A percentile compares a stretch with the other conserved stretches of the same genome.
These are phyloP conservation scores for Peromyscus nudipes DNA, from an alignment of 2,797 vertebrate species.

Conservation along the genomic window DNA sequence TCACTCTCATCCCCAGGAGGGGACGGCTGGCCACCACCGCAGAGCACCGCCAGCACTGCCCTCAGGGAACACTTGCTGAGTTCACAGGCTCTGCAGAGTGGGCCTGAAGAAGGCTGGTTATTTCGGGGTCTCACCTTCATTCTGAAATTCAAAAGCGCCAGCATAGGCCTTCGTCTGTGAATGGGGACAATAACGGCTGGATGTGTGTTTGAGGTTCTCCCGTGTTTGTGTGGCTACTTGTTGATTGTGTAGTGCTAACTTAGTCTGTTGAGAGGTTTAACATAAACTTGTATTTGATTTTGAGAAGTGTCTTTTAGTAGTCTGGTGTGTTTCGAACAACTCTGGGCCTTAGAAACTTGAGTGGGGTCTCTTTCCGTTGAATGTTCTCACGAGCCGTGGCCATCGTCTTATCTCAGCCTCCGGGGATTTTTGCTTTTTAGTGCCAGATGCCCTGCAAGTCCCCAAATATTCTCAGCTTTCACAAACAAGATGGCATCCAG, in stretches of 20 bases:
- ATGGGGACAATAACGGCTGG: neutral
- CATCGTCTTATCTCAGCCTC: neutral
- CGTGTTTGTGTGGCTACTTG: neutral
- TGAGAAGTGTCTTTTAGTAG: slow-evolving; percentile 9
- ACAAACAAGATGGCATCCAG: neutral
- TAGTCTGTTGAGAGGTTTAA: neutral
- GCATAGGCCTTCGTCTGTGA: slow-evolving; percentile 44
- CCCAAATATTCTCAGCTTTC: neutral
- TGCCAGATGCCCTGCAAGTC: neutral
- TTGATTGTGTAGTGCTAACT: neutral
- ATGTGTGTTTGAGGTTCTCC: slow-evolving; percentile 25
- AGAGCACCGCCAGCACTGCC: slow-evolving; percentile 25
- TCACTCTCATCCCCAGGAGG: slow-evolving; percentile 86
- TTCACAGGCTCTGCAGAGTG: neutral
- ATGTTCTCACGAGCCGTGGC: neutral
- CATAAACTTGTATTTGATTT: neutral
- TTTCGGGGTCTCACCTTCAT: slow-evolving; percentile 23
- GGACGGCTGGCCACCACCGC: slow-evolving; percentile 66
- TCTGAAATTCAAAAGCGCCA: neutral
- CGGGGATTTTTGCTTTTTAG: neutral
- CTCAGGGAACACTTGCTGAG: slow-evolving; percentile 51
- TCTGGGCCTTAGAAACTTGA: neutral
- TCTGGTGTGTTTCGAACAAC: slow-evolving; percentile 19
- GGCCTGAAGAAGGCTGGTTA: neutral
- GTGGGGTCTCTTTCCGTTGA: neutral